Conservation (phyloP, 2,888 invertebrate species). For the Scaptomyza reducta region DNA sequence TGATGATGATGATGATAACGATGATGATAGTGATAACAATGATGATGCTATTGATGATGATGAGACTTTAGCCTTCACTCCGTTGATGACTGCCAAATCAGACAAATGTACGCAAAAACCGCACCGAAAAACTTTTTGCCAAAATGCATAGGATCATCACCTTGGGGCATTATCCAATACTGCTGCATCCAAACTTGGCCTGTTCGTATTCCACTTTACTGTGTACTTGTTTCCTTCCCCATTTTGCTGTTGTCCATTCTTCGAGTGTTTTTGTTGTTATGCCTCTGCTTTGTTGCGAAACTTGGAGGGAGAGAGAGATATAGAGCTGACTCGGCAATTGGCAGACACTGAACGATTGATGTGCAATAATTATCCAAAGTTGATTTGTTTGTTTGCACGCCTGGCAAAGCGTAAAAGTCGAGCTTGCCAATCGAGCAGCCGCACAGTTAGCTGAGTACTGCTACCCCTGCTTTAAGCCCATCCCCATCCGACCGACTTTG, state of each 20-base stretch:
- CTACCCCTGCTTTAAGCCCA: not conserved
- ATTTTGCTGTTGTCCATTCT: not conserved
- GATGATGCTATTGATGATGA: constrained; percentile 28
- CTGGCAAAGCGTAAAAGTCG: constrained; percentile 75
- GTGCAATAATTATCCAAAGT: constrained; percentile 82
- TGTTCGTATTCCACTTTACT: not conserved
- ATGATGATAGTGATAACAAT: constrained; percentile 15
- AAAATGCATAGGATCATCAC: constrained; percentile 63
- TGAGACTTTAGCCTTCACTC: constrained; percentile 21
- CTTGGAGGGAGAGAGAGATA: constrained; percentile 9
- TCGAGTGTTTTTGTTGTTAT: constrained; percentile 4
- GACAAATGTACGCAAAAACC: constrained; percentile 77
- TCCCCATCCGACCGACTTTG: not conserved
- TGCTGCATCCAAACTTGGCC: constrained; percentile 1
- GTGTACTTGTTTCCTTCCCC: not conserved
- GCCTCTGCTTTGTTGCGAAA: constrained; percentile 61
- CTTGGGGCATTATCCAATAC: constrained; percentile 45
- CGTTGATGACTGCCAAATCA: constrained; percentile 73
- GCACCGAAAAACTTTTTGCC: constrained; percentile 67
- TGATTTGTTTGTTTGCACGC: constrained; percentile 81
- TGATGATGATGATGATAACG: constrained; percentile 21
- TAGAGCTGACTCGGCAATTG: constrained; percentile 56
- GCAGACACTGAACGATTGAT: constrained; percentile 75
- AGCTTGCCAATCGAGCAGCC: constrained; percentile 68
- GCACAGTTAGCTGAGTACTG: constrained; percentile 13